Percentiles rank a stretch among this genome's conserved stretches.
Evolutionary conservation across 92 coral and sea anemone species (phyloP).

Genomic region (Palythoa heliodiscus): DNA sequence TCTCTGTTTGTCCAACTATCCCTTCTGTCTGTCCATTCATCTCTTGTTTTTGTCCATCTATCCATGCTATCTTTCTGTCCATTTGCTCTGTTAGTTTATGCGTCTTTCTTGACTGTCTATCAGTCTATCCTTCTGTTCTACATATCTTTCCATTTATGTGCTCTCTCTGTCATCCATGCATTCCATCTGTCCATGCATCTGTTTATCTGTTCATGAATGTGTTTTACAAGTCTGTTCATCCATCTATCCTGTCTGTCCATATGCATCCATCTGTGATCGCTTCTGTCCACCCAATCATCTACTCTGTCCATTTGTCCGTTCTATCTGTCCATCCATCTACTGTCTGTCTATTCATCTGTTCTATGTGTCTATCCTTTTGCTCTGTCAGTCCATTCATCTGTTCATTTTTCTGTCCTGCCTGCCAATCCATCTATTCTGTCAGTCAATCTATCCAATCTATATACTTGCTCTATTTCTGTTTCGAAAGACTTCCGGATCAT

Average conservation of each 20-base stretch:
- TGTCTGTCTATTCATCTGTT: not conserved
- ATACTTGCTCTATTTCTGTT: not conserved
- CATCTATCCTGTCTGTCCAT: not conserved
- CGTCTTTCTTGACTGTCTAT: too few relatives aligned
- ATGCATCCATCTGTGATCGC: not conserved
- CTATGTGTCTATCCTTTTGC: not conserved
- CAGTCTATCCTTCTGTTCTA: too few relatives aligned
- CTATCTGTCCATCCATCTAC: not conserved
- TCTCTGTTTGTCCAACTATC: not conserved
- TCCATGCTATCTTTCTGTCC: not conserved
- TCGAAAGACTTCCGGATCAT: slow-evolving; percentile 81
- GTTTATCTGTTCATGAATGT: not conserved
- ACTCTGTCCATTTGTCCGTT: not conserved
- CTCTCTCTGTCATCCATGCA: not conserved
- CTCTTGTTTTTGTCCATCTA: not conserved
- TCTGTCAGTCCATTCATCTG: not conserved
- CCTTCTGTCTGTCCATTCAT: too few relatives aligned
- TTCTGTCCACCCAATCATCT: too few relatives aligned
- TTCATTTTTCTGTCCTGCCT: not conserved
- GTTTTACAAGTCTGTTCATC: not conserved
- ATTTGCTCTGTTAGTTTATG: too few relatives aligned
- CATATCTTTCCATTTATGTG: too few relatives aligned
- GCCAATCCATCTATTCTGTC: not conserved
- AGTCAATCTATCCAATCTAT: not conserved
- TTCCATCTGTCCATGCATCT: not conserved